Percentiles rank a stretch among this genome's conserved stretches.
phyloP scores from a whole-genome alignment of 2,113 vertebrate genomes.

The Cephalopterus ornatus region DNA sequence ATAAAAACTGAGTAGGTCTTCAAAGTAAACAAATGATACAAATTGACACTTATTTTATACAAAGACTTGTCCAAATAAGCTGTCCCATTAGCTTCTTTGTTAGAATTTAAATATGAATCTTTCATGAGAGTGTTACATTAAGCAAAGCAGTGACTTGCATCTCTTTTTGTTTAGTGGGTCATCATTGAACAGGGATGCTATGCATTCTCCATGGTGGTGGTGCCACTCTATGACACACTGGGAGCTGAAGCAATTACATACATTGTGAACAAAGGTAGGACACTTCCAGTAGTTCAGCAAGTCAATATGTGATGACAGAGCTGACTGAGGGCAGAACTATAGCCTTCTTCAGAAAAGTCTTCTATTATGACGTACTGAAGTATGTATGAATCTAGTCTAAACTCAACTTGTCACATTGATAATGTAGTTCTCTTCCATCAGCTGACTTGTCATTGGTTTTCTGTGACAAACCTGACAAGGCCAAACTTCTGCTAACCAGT shows the following conservation, averaged over 20 bases:
- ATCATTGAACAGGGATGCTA: conserved; percentile 92
- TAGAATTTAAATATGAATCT: not conserved
- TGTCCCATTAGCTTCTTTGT: not conserved
- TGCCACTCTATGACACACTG: conserved; percentile 95
- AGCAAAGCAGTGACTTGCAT: not conserved
- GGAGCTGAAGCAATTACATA: conserved; percentile 87
- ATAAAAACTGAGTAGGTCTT: not conserved
- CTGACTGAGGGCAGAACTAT: not conserved
- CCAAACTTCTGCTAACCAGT: conserved; percentile 78
- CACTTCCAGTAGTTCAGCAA: not conserved
- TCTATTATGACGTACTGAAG: not conserved
- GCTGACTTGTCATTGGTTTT: conserved; percentile 87
- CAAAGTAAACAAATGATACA: not conserved
- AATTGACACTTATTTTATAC: not conserved
- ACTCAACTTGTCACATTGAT: not conserved
- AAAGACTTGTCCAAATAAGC: not conserved
- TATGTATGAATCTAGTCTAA: not conserved
- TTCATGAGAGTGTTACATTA: not conserved
- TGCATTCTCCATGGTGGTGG: conserved; percentile 87
- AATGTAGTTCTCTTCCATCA: not conserved
- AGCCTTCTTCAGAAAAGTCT: not conserved
- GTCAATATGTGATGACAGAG: not conserved
- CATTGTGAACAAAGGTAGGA: conserved; percentile 89
- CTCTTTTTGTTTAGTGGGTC: conserved; percentile 82
- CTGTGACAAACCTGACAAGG: conserved; percentile 89